Evolutionary conservation across 2,888 invertebrate species (phyloP).

Genomic region (Dynastes grantii): DNA sequence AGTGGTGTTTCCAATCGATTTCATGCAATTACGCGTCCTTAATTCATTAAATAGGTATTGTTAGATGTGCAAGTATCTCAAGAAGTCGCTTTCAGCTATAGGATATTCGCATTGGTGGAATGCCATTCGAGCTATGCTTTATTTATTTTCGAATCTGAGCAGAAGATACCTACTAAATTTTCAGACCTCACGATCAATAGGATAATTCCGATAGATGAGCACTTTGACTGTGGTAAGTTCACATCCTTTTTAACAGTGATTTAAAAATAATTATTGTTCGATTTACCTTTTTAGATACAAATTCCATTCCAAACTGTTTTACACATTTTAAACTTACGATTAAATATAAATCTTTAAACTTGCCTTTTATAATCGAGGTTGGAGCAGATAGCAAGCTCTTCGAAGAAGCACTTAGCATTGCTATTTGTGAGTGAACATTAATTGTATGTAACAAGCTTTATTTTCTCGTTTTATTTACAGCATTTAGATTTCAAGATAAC

Average conservation of each 20-base stretch:
- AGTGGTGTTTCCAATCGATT: constrained; percentile 35
- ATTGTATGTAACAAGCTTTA: constrained; percentile 24
- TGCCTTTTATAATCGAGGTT: constrained; percentile 74
- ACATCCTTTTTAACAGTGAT: constrained; percentile 50
- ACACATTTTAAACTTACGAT: constrained; percentile 74
- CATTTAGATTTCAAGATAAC: constrained; percentile 32
- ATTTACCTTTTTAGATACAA: constrained; percentile 71
- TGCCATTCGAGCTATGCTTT: constrained; percentile 74
- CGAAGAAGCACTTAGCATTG: constrained; percentile 82
- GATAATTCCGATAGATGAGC: constrained; percentile 85
- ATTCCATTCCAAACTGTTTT: constrained; percentile 70
- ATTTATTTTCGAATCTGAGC: constrained; percentile 74
- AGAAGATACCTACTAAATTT: constrained; percentile 80
- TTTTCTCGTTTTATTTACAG: constrained; percentile 31
- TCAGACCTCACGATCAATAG: constrained; percentile 87
- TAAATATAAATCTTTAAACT: constrained; percentile 71
- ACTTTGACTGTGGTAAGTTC: constrained; percentile 80
- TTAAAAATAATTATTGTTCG: constrained; percentile 68
- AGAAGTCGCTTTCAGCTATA: constrained; percentile 72
- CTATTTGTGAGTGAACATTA: constrained; percentile 74
- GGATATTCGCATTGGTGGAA: constrained; percentile 76
- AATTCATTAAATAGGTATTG: constrained; percentile 65
- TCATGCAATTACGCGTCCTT: constrained; percentile 53
- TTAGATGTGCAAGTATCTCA: constrained; percentile 67
- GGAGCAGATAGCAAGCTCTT: constrained; percentile 79